These are phyloP conservation scores for Leptosomus discolor DNA, from an alignment of 2,113 vertebrate species.

Conservation along the genomic window DNA sequence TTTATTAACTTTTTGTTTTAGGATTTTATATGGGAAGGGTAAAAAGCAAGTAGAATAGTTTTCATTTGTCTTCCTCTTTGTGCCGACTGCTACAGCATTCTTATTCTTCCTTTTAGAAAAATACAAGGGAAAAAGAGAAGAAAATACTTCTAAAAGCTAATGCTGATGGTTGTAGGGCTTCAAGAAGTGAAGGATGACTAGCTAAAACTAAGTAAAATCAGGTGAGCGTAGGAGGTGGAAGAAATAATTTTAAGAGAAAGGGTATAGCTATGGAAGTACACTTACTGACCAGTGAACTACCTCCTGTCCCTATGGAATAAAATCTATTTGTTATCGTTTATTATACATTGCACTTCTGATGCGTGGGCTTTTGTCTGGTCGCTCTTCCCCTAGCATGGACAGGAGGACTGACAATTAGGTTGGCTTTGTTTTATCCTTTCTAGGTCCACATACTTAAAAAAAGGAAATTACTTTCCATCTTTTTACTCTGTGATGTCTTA, in stretches of 20 bases:
- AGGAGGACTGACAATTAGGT: background rate
- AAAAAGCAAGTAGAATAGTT: background rate
- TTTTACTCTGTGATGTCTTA: background rate
- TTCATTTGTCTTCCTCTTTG: background rate
- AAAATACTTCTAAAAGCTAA: background rate
- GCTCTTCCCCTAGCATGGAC: fast-evolving
- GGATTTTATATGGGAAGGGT: background rate
- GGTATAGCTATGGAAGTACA: background rate
- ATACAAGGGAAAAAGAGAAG: background rate
- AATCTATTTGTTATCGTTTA: background rate
- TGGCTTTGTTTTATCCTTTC: background rate
- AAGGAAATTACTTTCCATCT: background rate
- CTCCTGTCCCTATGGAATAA: background rate
- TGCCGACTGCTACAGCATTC: background rate
- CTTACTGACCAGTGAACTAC: background rate
- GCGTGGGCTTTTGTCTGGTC: background rate
- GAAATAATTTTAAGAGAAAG: background rate
- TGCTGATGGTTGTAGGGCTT: background rate
- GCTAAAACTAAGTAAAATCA: background rate
- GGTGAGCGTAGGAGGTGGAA: background rate
- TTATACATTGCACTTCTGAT: background rate
- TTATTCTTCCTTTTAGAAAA: background rate
- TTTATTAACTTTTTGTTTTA: background rate
- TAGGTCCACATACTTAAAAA: background rate
- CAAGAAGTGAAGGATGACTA: background rate